Base-by-base conservation (phyloP, 2,113 vertebrate species). In the Catagonus wagneri region DNA sequence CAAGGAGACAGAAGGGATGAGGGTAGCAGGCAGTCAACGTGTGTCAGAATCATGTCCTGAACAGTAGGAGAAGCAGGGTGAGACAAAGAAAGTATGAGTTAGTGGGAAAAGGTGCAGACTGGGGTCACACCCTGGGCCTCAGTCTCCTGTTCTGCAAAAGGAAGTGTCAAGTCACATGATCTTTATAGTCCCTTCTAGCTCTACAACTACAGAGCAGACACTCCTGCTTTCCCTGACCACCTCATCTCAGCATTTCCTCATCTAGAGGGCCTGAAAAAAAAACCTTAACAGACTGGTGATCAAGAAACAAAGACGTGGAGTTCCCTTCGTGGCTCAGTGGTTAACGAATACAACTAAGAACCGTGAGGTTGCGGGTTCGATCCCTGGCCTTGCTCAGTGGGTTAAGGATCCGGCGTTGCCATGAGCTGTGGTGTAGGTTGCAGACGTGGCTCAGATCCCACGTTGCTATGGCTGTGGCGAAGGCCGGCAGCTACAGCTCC, bases 281-380 rank as follows among this genome's bases (percentile, higher is more conserved):
- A 96, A 29, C 25, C 16, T 14, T 91, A 75, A 90, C 8, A 74
- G 34, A 88, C 39, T 75, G 34, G 27, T 32, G 34, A 66, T 66
- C 39, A 69, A 95, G 52, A 88, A 95, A 56, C 25, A 72, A 94
- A n/a, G n/a, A n/a, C n/a, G n/a, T n/a, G n/a, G n/a, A n/a, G n/a
- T n/a, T n/a, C n/a, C n/a, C n/a, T n/a, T n/a, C n/a, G n/a, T n/a
- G n/a, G n/a, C n/a, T n/a, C n/a, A n/a, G n/a, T n/a, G n/a, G n/a
- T n/a, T n/a, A n/a, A n/a, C n/a, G n/a, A n/a, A n/a, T n/a, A n/a
- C n/a, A n/a, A n/a, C n/a, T n/a, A n/a, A n/a, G n/a, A n/a, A n/a
- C n/a, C n/a, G n/a, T n/a, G n/a, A n/a, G n/a, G n/a, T n/a, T n/a
- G n/a, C n/a, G n/a, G n/a, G n/a, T n/a, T n/a, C n/a, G n/a, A n/a